phyloP scores from a whole-genome alignment of 2,797 vertebrate species.

The Scolopax rusticola region DNA sequence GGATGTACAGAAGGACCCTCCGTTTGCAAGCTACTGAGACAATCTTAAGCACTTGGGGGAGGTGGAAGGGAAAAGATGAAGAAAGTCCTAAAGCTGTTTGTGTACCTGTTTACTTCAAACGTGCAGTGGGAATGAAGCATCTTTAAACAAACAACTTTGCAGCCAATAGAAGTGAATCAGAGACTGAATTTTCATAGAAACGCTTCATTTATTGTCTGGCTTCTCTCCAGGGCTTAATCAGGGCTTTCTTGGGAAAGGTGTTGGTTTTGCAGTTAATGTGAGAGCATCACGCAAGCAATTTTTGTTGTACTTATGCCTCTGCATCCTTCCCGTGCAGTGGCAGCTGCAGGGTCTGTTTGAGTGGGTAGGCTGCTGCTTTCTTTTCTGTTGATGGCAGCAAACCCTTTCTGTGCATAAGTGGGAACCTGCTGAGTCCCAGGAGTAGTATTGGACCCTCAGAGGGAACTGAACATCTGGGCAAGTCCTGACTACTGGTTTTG shows the following conservation, averaged over 20 bases:
- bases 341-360: background rate
- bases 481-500: background rate
- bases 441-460: background rate
- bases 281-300: background rate
- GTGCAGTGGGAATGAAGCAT: background rate
- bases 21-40: background rate
- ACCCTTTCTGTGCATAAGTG: background rate
- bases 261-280: background rate
- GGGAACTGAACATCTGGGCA: background rate
- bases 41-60: background rate
- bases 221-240: slow-evolving; percentile 12
- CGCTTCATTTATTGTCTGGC: background rate
- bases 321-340: background rate
- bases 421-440: background rate
- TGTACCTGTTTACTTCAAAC: background rate
- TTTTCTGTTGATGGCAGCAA: background rate
- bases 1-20: background rate
- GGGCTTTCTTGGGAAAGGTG: background rate
- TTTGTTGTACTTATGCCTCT: background rate
- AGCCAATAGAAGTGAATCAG: background rate
- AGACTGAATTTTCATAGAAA: background rate
- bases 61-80: background rate
- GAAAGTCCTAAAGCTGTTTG: background rate
- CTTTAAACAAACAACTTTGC: background rate
- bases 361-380: background rate